Evolutionary conservation across 2,888 invertebrate species (phyloP), one percentile per base, ranked within the genome.

Genomic region (Brachyopa scutellaris): DNA sequence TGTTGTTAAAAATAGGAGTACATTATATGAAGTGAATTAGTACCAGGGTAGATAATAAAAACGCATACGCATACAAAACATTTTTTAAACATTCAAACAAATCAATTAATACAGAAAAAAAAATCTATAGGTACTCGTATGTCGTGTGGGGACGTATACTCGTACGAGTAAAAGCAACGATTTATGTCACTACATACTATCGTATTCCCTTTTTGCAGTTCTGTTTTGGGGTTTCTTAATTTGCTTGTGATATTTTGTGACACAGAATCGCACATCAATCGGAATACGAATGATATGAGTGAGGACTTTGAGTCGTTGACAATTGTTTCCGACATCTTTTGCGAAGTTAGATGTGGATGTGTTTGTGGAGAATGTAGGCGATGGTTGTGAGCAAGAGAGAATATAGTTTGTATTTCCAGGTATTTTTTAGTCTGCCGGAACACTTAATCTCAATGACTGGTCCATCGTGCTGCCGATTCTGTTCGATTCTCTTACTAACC

Each of bases 51-150:
- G 59, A 38, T 31, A 40, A 38, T 29, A 29, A 42, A 49, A 66
- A 74, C 57, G 76, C 61, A 69, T 53, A n/a, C n/a, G n/a, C n/a
- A n/a, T n/a, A n/a, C n/a, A n/a, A n/a, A n/a, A n/a, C n/a, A n/a
- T 89, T 84, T 85, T 85, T 85, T 74, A 84, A 84, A 84, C 76
- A 84, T 82, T 82, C 76, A 51, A 79, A 83, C 73, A 85, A 82
- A 84, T 83, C 85, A 83, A 84, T 85, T 85, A 85, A 84, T 83
- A 77, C n/a, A n/a, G n/a, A 69, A 57, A 31, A 70, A 21, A 55
- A 13, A 21, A 19, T 13, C 19, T 9, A 13, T 9, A 29, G 4
- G 2, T 26, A 26, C 11, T n/a, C n/a, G 15, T 31, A 11, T 31
- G 38, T 7, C 7, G 11, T 11, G 29, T 13, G 11, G 7, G 49